These are phyloP conservation scores for Sipunculus nudus DNA, from an alignment of 2,888 invertebrate genomes.

Conservation along the genomic window DNA sequence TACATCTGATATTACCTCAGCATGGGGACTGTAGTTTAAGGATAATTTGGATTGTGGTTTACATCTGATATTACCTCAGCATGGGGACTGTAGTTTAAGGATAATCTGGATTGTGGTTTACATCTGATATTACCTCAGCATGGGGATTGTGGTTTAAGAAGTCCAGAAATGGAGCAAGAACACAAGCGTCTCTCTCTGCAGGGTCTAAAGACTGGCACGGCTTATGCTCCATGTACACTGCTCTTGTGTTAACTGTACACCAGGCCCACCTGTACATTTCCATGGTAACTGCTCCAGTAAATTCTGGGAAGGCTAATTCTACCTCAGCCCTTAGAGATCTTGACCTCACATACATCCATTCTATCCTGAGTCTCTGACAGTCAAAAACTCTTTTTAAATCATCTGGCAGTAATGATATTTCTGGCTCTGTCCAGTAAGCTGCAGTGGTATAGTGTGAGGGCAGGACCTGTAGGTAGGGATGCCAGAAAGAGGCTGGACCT, in stretches of 20 bases:
- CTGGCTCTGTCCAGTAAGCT: slow-evolving; percentile 46
- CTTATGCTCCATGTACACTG: slow-evolving; percentile 77
- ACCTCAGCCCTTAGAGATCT: slow-evolving; percentile 3
- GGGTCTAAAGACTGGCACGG: slow-evolving; percentile 44
- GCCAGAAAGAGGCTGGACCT: slow-evolving; percentile 53
- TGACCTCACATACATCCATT: too few species aligned
- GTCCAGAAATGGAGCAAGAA: slow-evolving; percentile 87
- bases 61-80: too few species aligned
- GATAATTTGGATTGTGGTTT: too few species aligned
- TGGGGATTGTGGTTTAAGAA: slow-evolving; percentile 83
- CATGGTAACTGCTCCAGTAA: slow-evolving; percentile 58
- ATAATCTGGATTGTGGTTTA: background rate
- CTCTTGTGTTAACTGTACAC: slow-evolving; percentile 85
- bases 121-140: slow-evolving; percentile 52
- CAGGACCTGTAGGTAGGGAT: slow-evolving; percentile 52
- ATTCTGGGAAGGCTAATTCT: background rate
- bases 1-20: too few species aligned
- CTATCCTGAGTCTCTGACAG: slow-evolving; percentile 14
- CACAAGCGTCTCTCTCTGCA: slow-evolving; percentile 68
- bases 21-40: too few species aligned
- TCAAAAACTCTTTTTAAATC: slow-evolving; percentile 30
- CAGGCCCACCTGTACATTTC: slow-evolving; percentile 81
- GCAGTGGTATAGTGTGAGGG: slow-evolving; percentile 67
- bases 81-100: too few species aligned
- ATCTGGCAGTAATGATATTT: slow-evolving; percentile 46